Conservation (phyloP, 2,797 vertebrate species). For the Buceros bicornis region DNA sequence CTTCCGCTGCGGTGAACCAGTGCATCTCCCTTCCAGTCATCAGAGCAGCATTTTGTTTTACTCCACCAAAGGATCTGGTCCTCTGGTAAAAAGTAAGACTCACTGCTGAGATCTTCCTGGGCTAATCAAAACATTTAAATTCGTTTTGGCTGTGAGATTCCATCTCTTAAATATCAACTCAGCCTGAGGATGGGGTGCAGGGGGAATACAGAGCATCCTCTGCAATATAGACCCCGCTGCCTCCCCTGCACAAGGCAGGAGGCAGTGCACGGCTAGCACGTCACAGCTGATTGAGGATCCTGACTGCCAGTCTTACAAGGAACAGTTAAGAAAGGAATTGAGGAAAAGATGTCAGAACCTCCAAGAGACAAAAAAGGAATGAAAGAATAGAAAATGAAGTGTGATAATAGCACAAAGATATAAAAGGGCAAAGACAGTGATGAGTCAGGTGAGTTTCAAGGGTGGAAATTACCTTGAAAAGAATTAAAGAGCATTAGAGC, state of each 20-base stretch:
- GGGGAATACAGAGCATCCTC: background rate
- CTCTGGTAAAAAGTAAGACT: background rate
- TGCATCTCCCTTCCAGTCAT: background rate
- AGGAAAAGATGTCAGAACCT: background rate
- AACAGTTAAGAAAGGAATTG: background rate
- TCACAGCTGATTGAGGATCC: background rate
- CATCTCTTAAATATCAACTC: background rate
- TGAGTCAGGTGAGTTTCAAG: background rate
- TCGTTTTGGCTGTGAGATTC: background rate
- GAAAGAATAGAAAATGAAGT: conserved; percentile 30
- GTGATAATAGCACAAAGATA: conserved; percentile 12
- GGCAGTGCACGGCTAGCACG: background rate
- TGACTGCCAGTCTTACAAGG: background rate
- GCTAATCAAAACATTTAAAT: background rate
- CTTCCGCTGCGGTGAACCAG: background rate
- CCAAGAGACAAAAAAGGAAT: background rate
- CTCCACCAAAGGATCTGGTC: background rate
- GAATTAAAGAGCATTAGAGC: background rate
- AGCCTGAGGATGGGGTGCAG: rapidly evolving
- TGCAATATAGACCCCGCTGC: background rate
- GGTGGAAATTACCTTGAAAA: conserved; percentile 19
- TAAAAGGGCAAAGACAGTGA: background rate
- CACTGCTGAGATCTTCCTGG: background rate
- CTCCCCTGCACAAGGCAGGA: background rate
- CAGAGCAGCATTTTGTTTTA: background rate